Conservation (phyloP, 2,113 vertebrate species). For the Lynx canadensis region DNA sequence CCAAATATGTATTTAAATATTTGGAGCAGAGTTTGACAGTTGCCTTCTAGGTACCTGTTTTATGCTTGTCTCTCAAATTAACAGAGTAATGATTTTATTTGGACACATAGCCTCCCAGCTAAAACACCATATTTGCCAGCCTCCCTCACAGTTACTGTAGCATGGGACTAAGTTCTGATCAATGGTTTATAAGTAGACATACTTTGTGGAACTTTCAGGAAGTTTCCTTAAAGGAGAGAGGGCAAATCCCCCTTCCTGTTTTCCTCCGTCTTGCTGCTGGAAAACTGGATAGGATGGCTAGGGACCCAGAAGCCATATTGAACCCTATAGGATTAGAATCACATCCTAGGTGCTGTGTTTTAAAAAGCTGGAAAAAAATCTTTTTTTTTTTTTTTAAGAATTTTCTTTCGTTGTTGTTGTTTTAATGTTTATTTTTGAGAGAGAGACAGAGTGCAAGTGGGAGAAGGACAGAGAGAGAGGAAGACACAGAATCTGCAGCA, state of each 20-base stretch:
- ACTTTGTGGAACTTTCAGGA: background rate
- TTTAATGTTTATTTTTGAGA: too few relatives aligned
- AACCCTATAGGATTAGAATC: background rate
- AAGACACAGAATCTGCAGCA: too few relatives aligned
- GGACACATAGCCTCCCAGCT: background rate
- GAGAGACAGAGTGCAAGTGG: too few relatives aligned
- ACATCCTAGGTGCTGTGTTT: background rate
- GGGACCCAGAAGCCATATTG: background rate
- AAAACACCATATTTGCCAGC: background rate
- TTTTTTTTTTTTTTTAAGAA: background rate
- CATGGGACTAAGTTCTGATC: background rate
- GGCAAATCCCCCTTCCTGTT: background rate
- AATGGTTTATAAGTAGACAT: background rate
- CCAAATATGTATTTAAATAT: background rate
- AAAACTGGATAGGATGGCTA: background rate
- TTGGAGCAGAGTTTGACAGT: background rate
- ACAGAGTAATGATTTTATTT: constrained; percentile 9
- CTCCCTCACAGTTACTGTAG: background rate
- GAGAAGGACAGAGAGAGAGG: too few relatives aligned
- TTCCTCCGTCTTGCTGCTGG: background rate
- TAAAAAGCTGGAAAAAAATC: background rate
- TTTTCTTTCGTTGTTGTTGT: too few relatives aligned
- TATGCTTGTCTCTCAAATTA: constrained; percentile 12
- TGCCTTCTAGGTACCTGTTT: background rate
- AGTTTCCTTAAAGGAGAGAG: background rate